phyloP scores from a whole-genome alignment of 2,113 vertebrate species.

The Natator depressus region DNA sequence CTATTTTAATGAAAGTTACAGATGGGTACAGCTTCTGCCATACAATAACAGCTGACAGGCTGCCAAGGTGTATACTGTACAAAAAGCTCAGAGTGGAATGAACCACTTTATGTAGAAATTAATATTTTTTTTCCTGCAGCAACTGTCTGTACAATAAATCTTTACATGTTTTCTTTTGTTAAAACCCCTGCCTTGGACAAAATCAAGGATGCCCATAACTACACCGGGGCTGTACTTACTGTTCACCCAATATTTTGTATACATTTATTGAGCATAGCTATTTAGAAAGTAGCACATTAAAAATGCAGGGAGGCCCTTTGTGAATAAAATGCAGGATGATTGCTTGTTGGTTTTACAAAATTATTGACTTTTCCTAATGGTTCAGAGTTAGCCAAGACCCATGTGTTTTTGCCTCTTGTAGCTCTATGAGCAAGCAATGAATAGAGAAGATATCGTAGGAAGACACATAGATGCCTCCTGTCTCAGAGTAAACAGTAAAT shows the following conservation, averaged over 20 bases:
- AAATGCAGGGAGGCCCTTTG: not conserved
- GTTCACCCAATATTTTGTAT: not conserved
- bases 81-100: not conserved
- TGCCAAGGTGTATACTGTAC: slow-evolving; percentile 55
- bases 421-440: not conserved
- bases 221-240: not conserved
- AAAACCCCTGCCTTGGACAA: not conserved
- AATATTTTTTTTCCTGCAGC: not conserved
- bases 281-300: slow-evolving; percentile 1
- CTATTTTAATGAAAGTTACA: slow-evolving; percentile 70
- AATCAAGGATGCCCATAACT: not conserved
- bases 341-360: not conserved
- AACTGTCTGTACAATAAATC: not conserved
- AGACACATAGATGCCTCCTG: not conserved
- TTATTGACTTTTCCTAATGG: not conserved
- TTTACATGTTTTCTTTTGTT: not conserved
- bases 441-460: fast-evolving
- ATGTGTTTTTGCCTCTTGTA: not conserved
- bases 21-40: slow-evolving; percentile 63
- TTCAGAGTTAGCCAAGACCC: not conserved
- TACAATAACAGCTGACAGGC: slow-evolving; percentile 58
- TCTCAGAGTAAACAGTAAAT: not conserved
- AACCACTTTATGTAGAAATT: slow-evolving; percentile 22
- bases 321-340: slow-evolving; percentile 8
- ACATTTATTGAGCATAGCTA: not conserved